phyloP scores from a whole-genome alignment of 1,140 invertebrate genomes.

The Chrysoperla carnea region DNA sequence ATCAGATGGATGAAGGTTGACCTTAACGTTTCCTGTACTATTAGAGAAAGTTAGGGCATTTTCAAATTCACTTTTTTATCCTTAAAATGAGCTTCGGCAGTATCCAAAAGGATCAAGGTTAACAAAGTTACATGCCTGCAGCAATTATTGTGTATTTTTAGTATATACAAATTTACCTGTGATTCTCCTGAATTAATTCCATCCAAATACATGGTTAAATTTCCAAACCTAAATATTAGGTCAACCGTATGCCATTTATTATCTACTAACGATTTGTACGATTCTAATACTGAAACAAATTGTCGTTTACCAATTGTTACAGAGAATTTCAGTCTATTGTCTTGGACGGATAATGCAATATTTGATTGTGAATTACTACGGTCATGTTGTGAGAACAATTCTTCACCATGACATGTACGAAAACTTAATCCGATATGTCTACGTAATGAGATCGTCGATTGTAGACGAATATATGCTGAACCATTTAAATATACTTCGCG shows the following conservation, averaged over 20 bases:
- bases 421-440: constrained; percentile 64
- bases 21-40: too few relatives aligned
- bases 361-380: constrained; percentile 42
- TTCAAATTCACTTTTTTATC: too few relatives aligned
- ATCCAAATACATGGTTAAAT: constrained; percentile 38
- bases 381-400: constrained; percentile 51
- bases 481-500: constrained; percentile 69
- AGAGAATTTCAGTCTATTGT: constrained; percentile 46
- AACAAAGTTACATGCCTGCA: too few relatives aligned
- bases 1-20: too few relatives aligned
- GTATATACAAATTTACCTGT: constrained; percentile 25
- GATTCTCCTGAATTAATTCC: constrained; percentile 18
- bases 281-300: too few relatives aligned
- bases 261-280: constrained; percentile 32
- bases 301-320: constrained; percentile 33
- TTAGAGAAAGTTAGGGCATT: too few relatives aligned
- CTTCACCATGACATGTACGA: constrained; percentile 56
- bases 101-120: too few relatives aligned
- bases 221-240: constrained; percentile 40
- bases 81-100: too few relatives aligned
- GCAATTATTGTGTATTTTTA: too few relatives aligned
- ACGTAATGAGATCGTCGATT: constrained; percentile 49
- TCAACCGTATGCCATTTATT: constrained; percentile 69
- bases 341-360: constrained; percentile 41
- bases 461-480: constrained; percentile 48